phyloP scores from a whole-genome alignment of 2,797 vertebrate genomes.

The Esox masquinongy region DNA sequence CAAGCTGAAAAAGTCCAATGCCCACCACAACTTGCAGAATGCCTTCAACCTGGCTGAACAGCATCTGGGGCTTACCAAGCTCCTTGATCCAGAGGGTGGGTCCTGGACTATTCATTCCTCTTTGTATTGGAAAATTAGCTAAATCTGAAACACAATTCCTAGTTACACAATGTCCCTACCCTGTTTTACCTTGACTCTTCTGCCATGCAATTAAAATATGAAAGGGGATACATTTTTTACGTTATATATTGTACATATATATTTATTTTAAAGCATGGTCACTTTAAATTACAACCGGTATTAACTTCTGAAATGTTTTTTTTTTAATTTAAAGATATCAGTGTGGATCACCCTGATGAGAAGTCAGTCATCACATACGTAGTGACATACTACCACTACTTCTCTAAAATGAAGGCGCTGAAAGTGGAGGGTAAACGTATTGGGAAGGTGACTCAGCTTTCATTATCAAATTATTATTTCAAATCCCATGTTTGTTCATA shows the following conservation, averaged over 20 bases:
- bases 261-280: not conserved
- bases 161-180: not conserved
- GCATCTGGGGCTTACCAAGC: conserved; percentile 92
- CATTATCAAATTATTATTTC: not conserved
- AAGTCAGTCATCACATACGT: conserved; percentile 85
- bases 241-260: not conserved
- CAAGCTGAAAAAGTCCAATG: conserved; percentile 97
- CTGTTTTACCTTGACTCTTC: not conserved
- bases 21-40: conserved; percentile 96
- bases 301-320: not conserved
- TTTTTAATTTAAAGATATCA: conserved; percentile 72
- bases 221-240: not conserved
- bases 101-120: not conserved
- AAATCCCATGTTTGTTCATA: not conserved
- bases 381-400: conserved; percentile 85
- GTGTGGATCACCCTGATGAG: conserved; percentile 83
- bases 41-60: conserved; percentile 96
- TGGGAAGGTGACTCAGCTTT: conserved; percentile 73
- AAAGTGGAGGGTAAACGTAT: conserved; percentile 85
- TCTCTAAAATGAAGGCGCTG: conserved; percentile 86
- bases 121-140: not conserved
- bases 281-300: not conserved
- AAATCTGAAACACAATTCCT: not conserved
- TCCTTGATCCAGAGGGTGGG: conserved; percentile 92
- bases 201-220: not conserved